Evolutionary conservation across 2,797 vertebrate genomes (phyloP), one percentile per base, ranked within the genome.

Genomic region (Gobionotothen gibberifrons): DNA sequence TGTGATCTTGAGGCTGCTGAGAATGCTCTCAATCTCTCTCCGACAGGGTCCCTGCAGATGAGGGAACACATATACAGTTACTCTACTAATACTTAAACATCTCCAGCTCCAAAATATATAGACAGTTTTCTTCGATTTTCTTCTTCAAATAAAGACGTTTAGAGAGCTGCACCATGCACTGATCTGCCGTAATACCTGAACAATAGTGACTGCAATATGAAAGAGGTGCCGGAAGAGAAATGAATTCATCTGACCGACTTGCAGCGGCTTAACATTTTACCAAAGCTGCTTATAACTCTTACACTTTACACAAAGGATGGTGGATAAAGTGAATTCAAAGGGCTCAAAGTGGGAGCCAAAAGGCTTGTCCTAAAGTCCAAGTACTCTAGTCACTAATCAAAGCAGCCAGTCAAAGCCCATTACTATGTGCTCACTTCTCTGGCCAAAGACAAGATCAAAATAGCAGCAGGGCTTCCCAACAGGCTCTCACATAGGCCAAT

Each of bases 21-120:
- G 93, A 15, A 97, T 96, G 78, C 95, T 95, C 74, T 98, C 97
- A 89, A 99, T 97, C 89, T 98, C 97, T 89, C 96, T 94, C 51
- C 96, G 96, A 90, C 97, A 99, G 19, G 97, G 97, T 73, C 97
- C 97, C 97, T 99, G 77, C 22, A 77, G 83, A 90, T 0, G 64
- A 78, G 51, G 55, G 49, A 59, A 75, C 44, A 81, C 56, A 74
- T 49, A 36, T n/a, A 29, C 43, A 49, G 29, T 80, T 66, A 71
- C 6, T 48, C 16, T 60, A 62, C 47, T 9, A 59, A 36, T 36
- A 36, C 32, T 36, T 7, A 36, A 36, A 58, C 17, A 61, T 60
- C 59, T 60, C 13, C 72, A 21, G 12, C 54, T 65, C 54, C n/a
- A 19, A 36, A 44, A 14, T 26, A 39, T 55, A 9, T 57, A 57